Evolutionary conservation across 2,113 vertebrate genomes (phyloP).

Genomic region (Junco hyemalis): DNA sequence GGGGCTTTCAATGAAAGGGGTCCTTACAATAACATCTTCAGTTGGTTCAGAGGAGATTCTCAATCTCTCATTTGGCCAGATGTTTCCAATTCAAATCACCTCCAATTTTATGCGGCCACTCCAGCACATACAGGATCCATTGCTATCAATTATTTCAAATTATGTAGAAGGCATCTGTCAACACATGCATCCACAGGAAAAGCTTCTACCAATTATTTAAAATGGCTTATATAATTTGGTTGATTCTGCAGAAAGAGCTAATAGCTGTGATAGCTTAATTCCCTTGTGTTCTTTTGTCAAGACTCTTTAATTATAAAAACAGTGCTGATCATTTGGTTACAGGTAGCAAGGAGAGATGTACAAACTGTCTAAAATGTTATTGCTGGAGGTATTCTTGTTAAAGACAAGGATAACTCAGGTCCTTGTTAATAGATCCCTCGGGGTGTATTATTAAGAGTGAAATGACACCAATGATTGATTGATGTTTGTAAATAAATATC

Average conservation of each 20-base stretch:
- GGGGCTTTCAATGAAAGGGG: background rate
- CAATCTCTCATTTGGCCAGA: background rate
- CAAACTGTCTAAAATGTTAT: background rate
- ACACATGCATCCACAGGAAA: background rate
- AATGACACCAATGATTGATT: background rate
- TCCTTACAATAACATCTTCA: background rate
- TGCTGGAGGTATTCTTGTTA: background rate
- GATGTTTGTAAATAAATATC: background rate
- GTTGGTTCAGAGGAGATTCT: background rate
- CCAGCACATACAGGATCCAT: background rate
- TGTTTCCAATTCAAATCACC: background rate
- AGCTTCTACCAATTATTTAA: background rate
- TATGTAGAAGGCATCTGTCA: background rate
- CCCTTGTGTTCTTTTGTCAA: background rate
- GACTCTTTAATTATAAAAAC: background rate
- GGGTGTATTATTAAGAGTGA: background rate
- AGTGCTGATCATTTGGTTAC: background rate
- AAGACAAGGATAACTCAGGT: background rate
- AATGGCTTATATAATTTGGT: background rate
- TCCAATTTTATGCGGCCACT: background rate
- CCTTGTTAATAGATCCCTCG: background rate
- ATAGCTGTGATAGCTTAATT: background rate
- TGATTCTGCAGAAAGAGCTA: background rate
- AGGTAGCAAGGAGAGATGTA: background rate
- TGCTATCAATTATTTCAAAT: background rate